Evolutionary conservation across 2,113 vertebrate species (phyloP), one percentile per base, ranked within the genome.

Genomic region (Tiliqua scincoides): DNA sequence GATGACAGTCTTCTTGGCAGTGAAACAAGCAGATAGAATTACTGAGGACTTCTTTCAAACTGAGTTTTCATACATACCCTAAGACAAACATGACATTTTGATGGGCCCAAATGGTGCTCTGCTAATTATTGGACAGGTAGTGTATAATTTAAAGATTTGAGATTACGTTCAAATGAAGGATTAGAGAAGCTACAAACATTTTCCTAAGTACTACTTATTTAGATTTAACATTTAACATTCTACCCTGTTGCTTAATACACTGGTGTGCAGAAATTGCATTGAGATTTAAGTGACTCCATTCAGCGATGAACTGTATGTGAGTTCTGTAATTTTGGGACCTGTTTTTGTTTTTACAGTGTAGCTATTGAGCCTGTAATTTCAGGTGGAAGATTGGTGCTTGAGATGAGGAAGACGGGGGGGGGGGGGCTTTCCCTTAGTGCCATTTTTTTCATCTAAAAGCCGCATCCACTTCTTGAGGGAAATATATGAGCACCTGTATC

Each of bases 41-140:
- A 52, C 3, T 91, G 54, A 85, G 86, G 82, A 85, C 5, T 48
- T 84, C 25, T 87, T 80, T 84, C 82, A 90, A 93, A 72, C 91
- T 57, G 0, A 21, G 27, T 68, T 93, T 91, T 5, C 35, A 86
- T 88, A 67, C 89, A 20, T 8, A 48, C 43, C 75, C 68, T 7
- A 90, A 88, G 59, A 79, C 83, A 83, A 88, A 92, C 87, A 70
- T 83, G 79, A 57, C 77, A 57, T 91, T 95, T 94, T 87, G 83
- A 90, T 93, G 87, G 82, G 23, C 71, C 59, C 85, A 67, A 92
- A 79, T 93, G 89, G 83, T 21, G 30, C 94, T 93, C 94, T 89
- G 57, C 92, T 93, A 88, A 93, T 57, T 91, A 85, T 87, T 86
- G 35, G 65, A 73, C 85, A 77, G 18, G 20, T 37, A 68, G 17